phyloP scores from a whole-genome alignment of 2,113 vertebrate species.

The Albula goreensis region DNA sequence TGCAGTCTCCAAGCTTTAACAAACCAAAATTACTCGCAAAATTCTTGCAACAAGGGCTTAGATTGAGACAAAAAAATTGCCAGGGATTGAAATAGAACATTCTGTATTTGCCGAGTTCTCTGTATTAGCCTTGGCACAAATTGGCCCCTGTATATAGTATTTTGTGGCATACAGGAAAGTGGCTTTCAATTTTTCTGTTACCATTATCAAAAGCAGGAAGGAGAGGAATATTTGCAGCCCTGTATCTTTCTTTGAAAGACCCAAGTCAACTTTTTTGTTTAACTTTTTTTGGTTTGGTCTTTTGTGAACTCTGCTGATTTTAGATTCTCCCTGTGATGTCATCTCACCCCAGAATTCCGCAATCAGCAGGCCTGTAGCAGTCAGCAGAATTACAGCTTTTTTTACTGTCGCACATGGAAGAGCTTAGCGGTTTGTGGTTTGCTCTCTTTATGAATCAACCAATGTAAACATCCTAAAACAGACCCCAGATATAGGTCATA shows the following conservation, averaged over 20 bases:
- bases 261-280: neutral
- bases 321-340: slow-evolving; percentile 13
- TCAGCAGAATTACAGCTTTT: slow-evolving; percentile 2
- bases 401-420: neutral
- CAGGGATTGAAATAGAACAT: too few species aligned
- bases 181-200: too few species aligned
- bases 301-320: neutral
- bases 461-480: slow-evolving; percentile 8
- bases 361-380: slow-evolving; percentile 9
- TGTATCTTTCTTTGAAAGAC: neutral
- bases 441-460: neutral
- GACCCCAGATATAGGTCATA: neutral
- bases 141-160: too few species aligned
- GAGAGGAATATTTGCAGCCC: neutral
- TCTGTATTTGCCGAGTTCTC: too few species aligned
- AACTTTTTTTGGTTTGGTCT: neutral
- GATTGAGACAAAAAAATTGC: too few species aligned
- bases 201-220: neutral
- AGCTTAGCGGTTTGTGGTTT: neutral
- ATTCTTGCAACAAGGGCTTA: too few species aligned
- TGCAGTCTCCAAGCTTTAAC: too few species aligned
- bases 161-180: too few species aligned
- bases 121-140: too few species aligned
- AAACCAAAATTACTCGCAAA: too few species aligned
- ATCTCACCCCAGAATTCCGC: neutral